A percentile compares a stretch with the other conserved stretches of the same genome.
Conservation (phyloP, 2,797 vertebrate species). For the Gallinago solitaria region DNA sequence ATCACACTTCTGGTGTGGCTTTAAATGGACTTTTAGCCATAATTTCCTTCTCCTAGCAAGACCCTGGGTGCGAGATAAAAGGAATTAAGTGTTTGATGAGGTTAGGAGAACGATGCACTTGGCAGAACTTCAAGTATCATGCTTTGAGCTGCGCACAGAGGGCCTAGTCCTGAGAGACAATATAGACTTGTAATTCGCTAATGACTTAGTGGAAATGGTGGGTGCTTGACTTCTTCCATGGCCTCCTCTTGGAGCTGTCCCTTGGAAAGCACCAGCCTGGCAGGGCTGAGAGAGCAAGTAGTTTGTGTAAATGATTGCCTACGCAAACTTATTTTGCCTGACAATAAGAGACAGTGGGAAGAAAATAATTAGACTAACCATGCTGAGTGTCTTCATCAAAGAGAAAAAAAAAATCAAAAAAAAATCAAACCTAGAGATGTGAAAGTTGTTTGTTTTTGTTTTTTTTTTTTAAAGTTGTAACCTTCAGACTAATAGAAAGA, state of each 20-base stretch:
- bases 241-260: neutral
- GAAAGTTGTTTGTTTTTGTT: neutral
- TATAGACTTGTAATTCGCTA: neutral
- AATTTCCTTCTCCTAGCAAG: neutral
- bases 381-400: slow-evolving; percentile 34
- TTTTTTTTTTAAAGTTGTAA: neutral
- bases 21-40: neutral
- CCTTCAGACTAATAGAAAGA: neutral
- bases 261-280: neutral
- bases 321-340: slow-evolving; percentile 40
- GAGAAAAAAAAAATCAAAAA: slow-evolving; percentile 12
- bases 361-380: slow-evolving; percentile 62
- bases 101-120: neutral
- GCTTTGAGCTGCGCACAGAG: neutral
- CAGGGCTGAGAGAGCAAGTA: neutral
- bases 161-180: neutral
- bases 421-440: neutral
- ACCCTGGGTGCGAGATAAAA: neutral
- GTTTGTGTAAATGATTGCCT: slow-evolving; percentile 21
- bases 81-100: neutral
- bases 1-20: neutral
- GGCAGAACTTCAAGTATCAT: neutral
- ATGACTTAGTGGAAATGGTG: neutral
- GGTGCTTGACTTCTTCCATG: neutral
- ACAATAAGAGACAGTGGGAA: slow-evolving; percentile 25